Base-by-base conservation (phyloP, 1,140 invertebrate genomes). In the Ostrea edulis region DNA sequence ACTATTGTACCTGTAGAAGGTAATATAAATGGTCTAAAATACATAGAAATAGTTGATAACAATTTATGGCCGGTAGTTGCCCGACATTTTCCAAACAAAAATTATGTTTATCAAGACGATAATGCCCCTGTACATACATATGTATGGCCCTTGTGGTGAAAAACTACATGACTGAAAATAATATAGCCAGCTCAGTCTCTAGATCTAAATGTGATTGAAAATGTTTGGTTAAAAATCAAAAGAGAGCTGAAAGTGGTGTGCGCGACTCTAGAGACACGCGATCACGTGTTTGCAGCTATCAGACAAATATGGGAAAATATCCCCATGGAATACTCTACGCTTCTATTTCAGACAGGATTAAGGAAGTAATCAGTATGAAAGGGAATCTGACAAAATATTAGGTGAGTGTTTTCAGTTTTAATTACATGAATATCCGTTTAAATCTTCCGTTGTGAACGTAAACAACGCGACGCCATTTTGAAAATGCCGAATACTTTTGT, bases 61-160 rank as follows among this genome's bases (percentile, higher is more conserved):
- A 55, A 4, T 5, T 71, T 86, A 51, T 55, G 54, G 54, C 8
- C 54, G 11, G 54, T 55, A 55, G 17, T 55, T 55, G 17, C 54
- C 54, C 20, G 62, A 77, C 83, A 88, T 71, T 88, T 84, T 22
- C 65, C 62, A n/a, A 55, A 86, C 65, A 51, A 86, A 62, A 29
- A 14, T 2, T 85, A 86, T 55, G 51, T 68, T 20, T 87, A 68
- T 29, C 86, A 87, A 53, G 44, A 87, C 68, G 86, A 87, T 58
- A 87, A 87, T 53, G 82, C 86, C 25, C 86, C 82, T 0, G 58
- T 87, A 25, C 82, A 87, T n/a, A n/a, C n/a, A n/a, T n/a, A n/a
- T n/a, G n/a, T 54, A 71, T 54, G 82, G 82, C 54, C 29, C 44
- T 55, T 17, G 3, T 54, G 11, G 53, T 54, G 53, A 54, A 54